These are phyloP conservation scores for Lampris incognitus DNA, from an alignment of 2,113 vertebrate genomes.

Conservation along the genomic window DNA sequence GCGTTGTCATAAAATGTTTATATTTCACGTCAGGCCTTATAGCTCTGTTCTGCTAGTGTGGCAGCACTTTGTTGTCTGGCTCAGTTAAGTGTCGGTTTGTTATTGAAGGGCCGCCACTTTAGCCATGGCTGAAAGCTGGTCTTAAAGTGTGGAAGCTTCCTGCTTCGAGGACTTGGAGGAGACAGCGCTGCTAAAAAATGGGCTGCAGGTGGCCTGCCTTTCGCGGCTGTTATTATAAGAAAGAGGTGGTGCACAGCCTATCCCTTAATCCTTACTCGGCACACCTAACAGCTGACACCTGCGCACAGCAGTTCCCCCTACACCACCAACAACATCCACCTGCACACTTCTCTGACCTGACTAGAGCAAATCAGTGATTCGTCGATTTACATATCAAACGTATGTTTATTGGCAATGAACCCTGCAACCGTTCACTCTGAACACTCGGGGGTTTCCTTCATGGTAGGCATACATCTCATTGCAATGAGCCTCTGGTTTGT, in stretches of 20 bases:
- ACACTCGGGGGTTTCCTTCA: slow-evolving; percentile 11
- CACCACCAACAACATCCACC: slow-evolving; percentile 33
- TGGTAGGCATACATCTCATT: slow-evolving; percentile 34
- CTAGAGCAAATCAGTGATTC: not conserved
- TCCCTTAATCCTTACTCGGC: slow-evolving; percentile 67
- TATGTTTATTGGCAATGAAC: slow-evolving; percentile 27
- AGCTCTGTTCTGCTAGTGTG: slow-evolving; percentile 48
- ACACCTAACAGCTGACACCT: slow-evolving; percentile 85
- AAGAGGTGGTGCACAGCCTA: slow-evolving; percentile 60
- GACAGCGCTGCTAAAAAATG: slow-evolving; percentile 63
- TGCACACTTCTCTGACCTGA: slow-evolving; percentile 21
- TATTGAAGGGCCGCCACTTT: slow-evolving; percentile 63
- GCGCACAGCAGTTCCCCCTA: slow-evolving; percentile 42
- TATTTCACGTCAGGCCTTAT: slow-evolving; percentile 36
- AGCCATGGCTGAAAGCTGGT: slow-evolving; percentile 62
- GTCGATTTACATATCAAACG: not conserved
- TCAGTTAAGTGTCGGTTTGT: slow-evolving; percentile 68
- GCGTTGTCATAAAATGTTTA: slow-evolving; percentile 23
- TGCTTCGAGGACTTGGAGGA: slow-evolving; percentile 69
- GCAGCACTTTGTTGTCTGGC: slow-evolving; percentile 64
- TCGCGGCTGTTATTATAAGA: slow-evolving; percentile 78
- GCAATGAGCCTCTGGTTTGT: slow-evolving; percentile 46
- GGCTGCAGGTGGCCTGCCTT: slow-evolving; percentile 74
- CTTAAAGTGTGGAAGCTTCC: slow-evolving; percentile 72
- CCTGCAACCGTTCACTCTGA: not conserved